Base-by-base conservation (phyloP, 2,113 vertebrate genomes). In the Carettochelys insculpta region DNA sequence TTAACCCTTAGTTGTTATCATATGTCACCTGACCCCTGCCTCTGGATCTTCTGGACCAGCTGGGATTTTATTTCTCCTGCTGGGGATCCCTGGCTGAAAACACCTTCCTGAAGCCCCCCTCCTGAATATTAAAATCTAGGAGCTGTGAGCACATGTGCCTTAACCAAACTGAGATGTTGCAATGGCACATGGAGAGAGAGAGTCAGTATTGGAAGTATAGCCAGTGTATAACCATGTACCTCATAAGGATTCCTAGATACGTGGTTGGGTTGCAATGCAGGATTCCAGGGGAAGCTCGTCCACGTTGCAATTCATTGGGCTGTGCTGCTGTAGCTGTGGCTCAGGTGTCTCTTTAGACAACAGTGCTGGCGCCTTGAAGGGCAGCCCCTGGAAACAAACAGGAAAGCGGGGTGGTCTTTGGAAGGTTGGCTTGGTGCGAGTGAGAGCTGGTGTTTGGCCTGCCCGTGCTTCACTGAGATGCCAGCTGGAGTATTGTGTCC, bases 371-470 rank as follows among this genome's bases (percentile, higher is more conserved):
- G 17, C 22, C 31, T 11, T 68, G 24, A 9, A 71, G 29, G 47
- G 12, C 7, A 52, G 56, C 31, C 31, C 16, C 25, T 24, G 20
- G 41, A 24, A 38, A 50, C 54, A 2, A 20, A 48, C n/a, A 51
- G 31, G 53, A 68, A 53, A 41, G 41, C 27, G 19, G 41, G 10
- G 31, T 24, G 20, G 51, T 19, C 54, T 83, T 77, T 71, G 16
- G 16, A 16, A 45, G 12, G 1, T 76, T 31, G 73, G 25, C 43
- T 8, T 29, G 25, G 29, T 47, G 8, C 43, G n/a, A n/a, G n/a
- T n/a, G 20, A 0, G 0, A 12, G 82, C 83, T 53, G 86, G 0
- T 0, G 2, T 19, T 1, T 0, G 0, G 6, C 17, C 11, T 14
- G 5, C 24, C 65, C 24, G 41, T 0, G 3, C 38, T 6, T 25